Evolutionary conservation across 2,797 vertebrate genomes (phyloP).

Genomic region (Myioborus miniatus): DNA sequence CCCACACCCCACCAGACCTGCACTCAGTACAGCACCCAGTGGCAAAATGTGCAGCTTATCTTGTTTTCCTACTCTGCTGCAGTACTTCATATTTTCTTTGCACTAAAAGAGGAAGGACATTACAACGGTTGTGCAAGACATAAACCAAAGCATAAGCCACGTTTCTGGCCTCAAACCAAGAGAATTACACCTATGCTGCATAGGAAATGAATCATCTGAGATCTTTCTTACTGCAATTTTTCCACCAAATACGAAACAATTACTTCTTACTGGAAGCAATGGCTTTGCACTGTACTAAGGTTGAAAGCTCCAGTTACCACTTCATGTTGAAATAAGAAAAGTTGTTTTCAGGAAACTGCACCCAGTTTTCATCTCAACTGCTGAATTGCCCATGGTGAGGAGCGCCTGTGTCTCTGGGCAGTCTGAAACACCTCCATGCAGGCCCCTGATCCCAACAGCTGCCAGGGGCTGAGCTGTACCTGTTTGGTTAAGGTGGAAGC

Average conservation of each 20-base stretch:
- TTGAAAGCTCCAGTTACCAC: neutral
- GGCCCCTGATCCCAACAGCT: neutral
- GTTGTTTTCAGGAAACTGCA: slow-evolving; percentile 50
- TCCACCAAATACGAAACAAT: slow-evolving; percentile 1
- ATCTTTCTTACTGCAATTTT: slow-evolving; percentile 27
- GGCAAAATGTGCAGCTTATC: neutral
- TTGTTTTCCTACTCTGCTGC: neutral
- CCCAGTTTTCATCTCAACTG: slow-evolving; percentile 49
- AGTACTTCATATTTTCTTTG: neutral
- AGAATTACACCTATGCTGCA: slow-evolving; percentile 52
- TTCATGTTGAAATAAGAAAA: slow-evolving; percentile 13
- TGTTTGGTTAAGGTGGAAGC: neutral
- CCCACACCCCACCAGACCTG: neutral
- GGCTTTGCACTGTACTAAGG: neutral
- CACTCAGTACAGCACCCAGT: fast-evolving
- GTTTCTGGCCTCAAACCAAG: slow-evolving; percentile 22
- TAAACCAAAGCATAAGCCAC: slow-evolving; percentile 20
- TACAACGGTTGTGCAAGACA: slow-evolving; percentile 25
- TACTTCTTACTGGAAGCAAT: slow-evolving; percentile 37
- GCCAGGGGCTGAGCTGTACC: neutral
- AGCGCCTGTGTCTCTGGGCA: fast-evolving
- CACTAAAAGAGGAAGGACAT: slow-evolving; percentile 30
- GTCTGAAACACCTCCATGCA: fast-evolving
- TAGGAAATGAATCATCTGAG: slow-evolving; percentile 64
- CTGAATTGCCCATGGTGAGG: neutral